A percentile compares a stretch with the other conserved stretches of the same genome.
Evolutionary conservation across 2,888 invertebrate genomes (phyloP).

Genomic region (Leuctra nigra): DNA sequence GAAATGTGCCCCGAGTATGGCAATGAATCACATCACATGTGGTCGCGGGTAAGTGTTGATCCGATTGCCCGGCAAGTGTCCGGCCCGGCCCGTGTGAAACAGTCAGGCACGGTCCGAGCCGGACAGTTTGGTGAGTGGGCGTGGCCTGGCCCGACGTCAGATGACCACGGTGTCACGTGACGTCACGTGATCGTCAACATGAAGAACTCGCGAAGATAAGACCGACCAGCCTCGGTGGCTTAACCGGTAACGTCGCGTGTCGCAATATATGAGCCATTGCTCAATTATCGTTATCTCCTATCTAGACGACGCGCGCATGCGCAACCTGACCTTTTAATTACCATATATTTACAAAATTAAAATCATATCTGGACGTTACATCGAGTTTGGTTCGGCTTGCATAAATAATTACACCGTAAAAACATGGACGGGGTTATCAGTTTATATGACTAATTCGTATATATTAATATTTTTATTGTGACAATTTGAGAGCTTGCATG

Average conservation of each 20-base stretch:
- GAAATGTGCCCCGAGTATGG: too few relatives aligned
- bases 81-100: too few relatives aligned
- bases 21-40: too few relatives aligned
- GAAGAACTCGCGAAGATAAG: slow-evolving; percentile 9
- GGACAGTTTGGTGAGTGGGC: background rate
- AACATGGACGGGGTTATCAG: slow-evolving; percentile 3
- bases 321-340: slow-evolving; percentile 24
- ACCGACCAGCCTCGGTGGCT: background rate
- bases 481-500: too few relatives aligned
- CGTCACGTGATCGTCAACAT: background rate
- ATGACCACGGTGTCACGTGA: background rate
- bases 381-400: slow-evolving; percentile 15
- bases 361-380: slow-evolving; percentile 14
- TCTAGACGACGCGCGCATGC: slow-evolving; percentile 18
- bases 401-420: slow-evolving; percentile 11
- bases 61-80: too few relatives aligned
- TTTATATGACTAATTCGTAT: slow-evolving; percentile 7
- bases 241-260: background rate
- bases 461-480: background rate
- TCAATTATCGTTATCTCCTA: slow-evolving; percentile 22
- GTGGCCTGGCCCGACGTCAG: background rate
- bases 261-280: slow-evolving; percentile 20
- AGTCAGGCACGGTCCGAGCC: too few relatives aligned
- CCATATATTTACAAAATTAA: slow-evolving; percentile 12
- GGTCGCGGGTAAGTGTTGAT: too few relatives aligned